Evolutionary conservation across 2,888 invertebrate genomes (phyloP).

Genomic region (Lasioglossum marginatum): DNA sequence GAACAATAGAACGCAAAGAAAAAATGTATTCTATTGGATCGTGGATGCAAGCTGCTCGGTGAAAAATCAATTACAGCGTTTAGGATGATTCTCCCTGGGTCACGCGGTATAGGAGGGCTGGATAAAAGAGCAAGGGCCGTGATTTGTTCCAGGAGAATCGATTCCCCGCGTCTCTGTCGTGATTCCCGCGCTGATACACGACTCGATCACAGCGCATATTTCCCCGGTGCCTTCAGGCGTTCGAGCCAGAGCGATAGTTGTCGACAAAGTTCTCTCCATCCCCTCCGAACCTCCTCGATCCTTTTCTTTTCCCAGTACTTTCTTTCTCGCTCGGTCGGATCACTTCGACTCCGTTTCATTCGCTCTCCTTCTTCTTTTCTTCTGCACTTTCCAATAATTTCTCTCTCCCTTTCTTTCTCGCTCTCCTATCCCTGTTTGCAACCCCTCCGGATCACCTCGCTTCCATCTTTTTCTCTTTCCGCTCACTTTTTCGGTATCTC

Average conservation of each 20-base stretch:
- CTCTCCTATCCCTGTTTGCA: neutral
- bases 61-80: slow-evolving; percentile 45
- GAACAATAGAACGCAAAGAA: neutral
- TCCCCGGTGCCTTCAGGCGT: slow-evolving; percentile 60
- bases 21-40: neutral
- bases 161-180: slow-evolving; percentile 50
- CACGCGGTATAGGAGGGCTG: neutral
- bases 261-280: slow-evolving; percentile 54
- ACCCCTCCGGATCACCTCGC: neutral
- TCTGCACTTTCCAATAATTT: neutral
- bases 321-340: neutral
- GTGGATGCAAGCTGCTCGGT: slow-evolving; percentile 9
- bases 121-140: slow-evolving; percentile 22
- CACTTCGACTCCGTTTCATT: slow-evolving; percentile 18
- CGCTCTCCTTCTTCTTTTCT: neutral
- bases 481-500: neutral
- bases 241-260: slow-evolving; percentile 49
- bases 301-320: neutral
- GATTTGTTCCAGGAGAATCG: slow-evolving; percentile 62
- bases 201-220: slow-evolving; percentile 60
- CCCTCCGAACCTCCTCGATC: slow-evolving; percentile 1
- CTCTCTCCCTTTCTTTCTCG: neutral
- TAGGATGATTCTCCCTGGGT: slow-evolving; percentile 1
- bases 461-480: slow-evolving; percentile 7
- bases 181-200: slow-evolving; percentile 57